Conservation (phyloP, 2,888 invertebrate species). For the Caenorhabditis afra region DNA sequence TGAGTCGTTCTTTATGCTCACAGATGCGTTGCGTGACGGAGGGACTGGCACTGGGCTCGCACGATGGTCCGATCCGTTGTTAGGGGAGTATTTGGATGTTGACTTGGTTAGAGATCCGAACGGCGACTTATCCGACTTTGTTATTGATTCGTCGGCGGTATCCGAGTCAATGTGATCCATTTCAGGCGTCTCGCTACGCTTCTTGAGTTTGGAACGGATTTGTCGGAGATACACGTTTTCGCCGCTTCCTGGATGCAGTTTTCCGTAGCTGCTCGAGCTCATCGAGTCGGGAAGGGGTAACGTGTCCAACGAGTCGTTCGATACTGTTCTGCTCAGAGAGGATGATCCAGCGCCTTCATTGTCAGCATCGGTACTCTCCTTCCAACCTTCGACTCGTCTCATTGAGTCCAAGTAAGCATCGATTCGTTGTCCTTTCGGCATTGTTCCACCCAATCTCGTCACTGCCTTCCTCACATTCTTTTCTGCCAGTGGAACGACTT, state of each 20-base stretch:
- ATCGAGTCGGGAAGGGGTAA: conserved; percentile 65
- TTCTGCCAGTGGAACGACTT: conserved; percentile 70
- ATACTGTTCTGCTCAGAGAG: conserved; percentile 65
- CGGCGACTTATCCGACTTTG: conserved; percentile 50
- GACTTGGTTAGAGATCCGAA: conserved; percentile 48
- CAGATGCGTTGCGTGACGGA: conserved; percentile 52
- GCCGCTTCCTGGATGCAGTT: conserved; percentile 26
- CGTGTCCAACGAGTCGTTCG: conserved; percentile 75
- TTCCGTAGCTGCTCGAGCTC: conserved; percentile 45
- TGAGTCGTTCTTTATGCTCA: conserved; percentile 25
- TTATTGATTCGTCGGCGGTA: conserved; percentile 45
- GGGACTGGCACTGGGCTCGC: conserved; percentile 49
- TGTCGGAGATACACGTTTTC: conserved; percentile 68
- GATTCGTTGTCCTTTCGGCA: conserved; percentile 96
- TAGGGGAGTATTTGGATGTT: conserved; percentile 16
- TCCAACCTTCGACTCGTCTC: conserved; percentile 59
- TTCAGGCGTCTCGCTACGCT: conserved; percentile 56
- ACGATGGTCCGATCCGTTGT: conserved; percentile 24
- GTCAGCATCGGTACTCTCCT: conserved; percentile 61
- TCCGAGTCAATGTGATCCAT: conserved; percentile 48
- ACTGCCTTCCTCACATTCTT: conserved; percentile 84
- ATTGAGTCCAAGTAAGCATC: conserved; percentile 96
- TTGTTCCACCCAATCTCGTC: conserved; percentile 92
- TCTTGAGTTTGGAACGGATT: conserved; percentile 79
- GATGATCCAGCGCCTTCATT: conserved; percentile 62